phyloP scores from a whole-genome alignment of 2,888 invertebrate genomes.

The Stictocephala bisonia region DNA sequence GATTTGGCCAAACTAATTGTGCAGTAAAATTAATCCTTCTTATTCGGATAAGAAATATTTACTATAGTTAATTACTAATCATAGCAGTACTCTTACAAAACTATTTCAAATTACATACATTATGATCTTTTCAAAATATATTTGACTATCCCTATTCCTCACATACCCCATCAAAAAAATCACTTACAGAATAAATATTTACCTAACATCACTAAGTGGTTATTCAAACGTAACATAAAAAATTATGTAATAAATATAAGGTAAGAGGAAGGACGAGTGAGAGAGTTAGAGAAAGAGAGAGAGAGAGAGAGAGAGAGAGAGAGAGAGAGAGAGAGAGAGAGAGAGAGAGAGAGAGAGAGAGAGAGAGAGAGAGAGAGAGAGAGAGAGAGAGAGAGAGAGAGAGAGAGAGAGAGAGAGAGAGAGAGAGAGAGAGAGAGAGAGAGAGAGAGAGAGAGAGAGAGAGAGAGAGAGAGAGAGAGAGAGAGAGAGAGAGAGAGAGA shows the following conservation, averaged over 20 bases:
- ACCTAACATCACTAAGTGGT: no score
- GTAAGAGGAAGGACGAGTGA: neutral
- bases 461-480: constrained; percentile 9
- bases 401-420: neutral
- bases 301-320: constrained; percentile 9
- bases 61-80: no score
- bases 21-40: no score
- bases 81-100: no score
- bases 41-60: no score
- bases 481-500: constrained; percentile 11
- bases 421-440: constrained; percentile 4
- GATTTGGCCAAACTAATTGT: no score
- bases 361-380: constrained; percentile 3
- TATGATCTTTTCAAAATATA: no score
- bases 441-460: neutral
- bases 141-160: no score
- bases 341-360: constrained; percentile 40
- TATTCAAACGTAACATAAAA: neutral
- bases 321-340: constrained; percentile 34
- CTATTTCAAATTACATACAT: no score
- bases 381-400: constrained; percentile 26
- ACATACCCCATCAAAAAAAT: no score
- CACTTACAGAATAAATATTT: no score
- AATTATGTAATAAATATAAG: neutral
- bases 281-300: neutral